Base-by-base conservation (phyloP, 2,888 invertebrate genomes). In the Timandra comae region DNA sequence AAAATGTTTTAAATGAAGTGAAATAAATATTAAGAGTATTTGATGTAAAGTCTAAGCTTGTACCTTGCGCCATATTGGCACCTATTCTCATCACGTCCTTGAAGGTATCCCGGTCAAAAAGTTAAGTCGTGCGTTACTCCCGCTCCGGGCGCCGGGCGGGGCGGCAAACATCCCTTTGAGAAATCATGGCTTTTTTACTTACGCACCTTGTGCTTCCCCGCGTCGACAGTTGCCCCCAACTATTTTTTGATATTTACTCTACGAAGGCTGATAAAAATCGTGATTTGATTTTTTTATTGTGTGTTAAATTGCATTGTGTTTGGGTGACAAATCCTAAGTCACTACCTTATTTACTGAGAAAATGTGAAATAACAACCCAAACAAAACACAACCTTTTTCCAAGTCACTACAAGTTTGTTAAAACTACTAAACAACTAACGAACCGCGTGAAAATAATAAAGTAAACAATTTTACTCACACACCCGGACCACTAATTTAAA, bases 51-150 rank as follows among this genome's bases (percentile, higher is more conserved):
- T 16, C 1, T 12, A 35, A 21, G 35, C 44, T 41, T 35, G 20
- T 25, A 23, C 7, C 52, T 53, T 46, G 32, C 23, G 25, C 53
- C 58, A 46, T 22, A 37, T 43, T 25, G 42, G 50, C 49, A 48
- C 52, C 57, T 52, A 79, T 79, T 77, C 81, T 51, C 53, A 63
- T 80, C 81, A 81, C 81, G 81, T 79, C 61, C 53, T 45, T 52
- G 56, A 69, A 79, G 80, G 81, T 80, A 79, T 76, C 74, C 80
- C 74, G 78, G 80, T 81, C 80, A 80, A 73, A 79, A 78, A 79
- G 80, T 77, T 70, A 76, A 78, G 74, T 80, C 81, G 79, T 80
- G 81, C 81, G 79, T 70, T 49, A 49, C 49, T 40, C 43, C 35
- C 30, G n/a, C n/a, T n/a, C n/a, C n/a, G n/a, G n/a, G n/a, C n/a